Percentiles rank a stretch among this genome's conserved stretches.
Evolutionary conservation across 1,140 invertebrate species (phyloP).

Genomic region (Halictus rubicundus): DNA sequence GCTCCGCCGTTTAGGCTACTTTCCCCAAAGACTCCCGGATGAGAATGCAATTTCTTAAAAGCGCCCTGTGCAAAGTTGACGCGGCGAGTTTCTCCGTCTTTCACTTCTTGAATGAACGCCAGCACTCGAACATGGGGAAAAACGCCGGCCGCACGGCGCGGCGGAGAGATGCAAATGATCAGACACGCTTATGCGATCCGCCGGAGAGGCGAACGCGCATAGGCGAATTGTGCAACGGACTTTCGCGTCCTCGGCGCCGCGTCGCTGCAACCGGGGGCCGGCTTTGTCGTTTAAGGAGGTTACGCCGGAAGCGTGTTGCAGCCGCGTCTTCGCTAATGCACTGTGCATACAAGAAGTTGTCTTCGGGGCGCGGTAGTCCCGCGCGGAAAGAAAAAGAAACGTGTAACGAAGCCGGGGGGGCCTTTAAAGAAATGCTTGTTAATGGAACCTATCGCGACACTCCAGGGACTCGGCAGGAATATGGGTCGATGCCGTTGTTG

Average conservation of each 20-base stretch:
- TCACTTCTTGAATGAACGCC: too few species aligned
- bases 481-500: conserved; percentile 14
- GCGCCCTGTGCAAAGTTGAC: too few species aligned
- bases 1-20: too few species aligned
- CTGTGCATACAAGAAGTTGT: conserved; percentile 39
- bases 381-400: conserved; percentile 1
- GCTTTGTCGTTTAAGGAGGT: conserved; percentile 33
- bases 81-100: too few species aligned
- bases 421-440: conserved; percentile 20
- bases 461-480: not conserved
- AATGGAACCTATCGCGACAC: conserved; percentile 28
- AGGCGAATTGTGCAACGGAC: conserved; percentile 3
- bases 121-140: not conserved
- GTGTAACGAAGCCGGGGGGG: conserved; percentile 19
- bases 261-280: conserved; percentile 31
- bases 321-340: conserved; percentile 55
- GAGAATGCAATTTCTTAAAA: too few species aligned
- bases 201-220: not conserved
- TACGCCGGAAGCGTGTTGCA: conserved; percentile 52
- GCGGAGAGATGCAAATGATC: conserved; percentile 11
- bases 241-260: conserved; percentile 9
- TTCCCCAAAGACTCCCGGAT: too few species aligned
- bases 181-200: conserved; percentile 4
- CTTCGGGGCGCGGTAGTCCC: conserved; percentile 29
- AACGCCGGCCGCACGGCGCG: not conserved